Conservation (phyloP, 2,113 vertebrate species). For the Daphoenositta chrysoptera region DNA sequence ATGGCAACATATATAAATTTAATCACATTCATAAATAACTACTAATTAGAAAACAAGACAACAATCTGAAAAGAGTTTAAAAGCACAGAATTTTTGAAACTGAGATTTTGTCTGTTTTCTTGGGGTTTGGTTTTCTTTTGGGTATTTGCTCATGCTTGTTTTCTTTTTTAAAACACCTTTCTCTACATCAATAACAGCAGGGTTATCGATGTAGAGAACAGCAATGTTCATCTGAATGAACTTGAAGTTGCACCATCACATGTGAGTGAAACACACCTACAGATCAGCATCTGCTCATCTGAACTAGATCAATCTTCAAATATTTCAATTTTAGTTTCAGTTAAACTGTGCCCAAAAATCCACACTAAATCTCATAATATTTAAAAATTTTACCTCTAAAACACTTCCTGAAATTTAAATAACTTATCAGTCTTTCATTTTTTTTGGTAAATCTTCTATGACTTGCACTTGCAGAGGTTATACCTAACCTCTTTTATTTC, state of each 20-base stretch:
- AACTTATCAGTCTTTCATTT: neutral
- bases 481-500: neutral
- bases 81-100: neutral
- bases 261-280: neutral
- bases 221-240: neutral
- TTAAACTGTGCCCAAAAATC: neutral
- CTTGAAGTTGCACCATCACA: neutral
- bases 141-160: neutral
- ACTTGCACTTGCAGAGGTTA: neutral
- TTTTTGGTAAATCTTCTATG: neutral
- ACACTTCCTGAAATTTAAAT: neutral
- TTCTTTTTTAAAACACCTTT: neutral
- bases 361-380: neutral
- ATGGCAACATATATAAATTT: neutral
- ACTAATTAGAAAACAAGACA: neutral
- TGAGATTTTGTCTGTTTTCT: neutral
- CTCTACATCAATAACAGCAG: neutral
- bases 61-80: neutral
- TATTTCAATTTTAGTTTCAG: neutral
- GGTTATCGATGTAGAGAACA: no score
- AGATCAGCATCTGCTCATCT: neutral
- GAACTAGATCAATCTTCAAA: neutral
- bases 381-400: neutral
- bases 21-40: neutral
- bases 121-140: neutral